A percentile compares a stretch with the other conserved stretches of the same genome.
phyloP scores from a whole-genome alignment of 2,888 invertebrate genomes.

The Drosophila merina region DNA sequence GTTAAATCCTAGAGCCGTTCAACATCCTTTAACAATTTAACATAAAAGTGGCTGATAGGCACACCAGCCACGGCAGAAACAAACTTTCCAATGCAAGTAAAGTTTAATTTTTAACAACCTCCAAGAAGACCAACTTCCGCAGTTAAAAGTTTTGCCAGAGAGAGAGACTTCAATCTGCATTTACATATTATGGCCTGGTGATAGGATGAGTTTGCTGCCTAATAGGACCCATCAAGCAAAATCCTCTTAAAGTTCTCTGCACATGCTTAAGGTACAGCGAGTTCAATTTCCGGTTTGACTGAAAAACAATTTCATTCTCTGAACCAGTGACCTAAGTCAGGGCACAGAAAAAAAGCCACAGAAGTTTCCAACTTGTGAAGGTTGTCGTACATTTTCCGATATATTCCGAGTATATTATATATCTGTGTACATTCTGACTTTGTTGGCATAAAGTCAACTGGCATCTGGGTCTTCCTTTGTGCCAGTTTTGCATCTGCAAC shows the following conservation, averaged over 20 bases:
- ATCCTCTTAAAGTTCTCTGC: conserved; percentile 4
- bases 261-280: conserved; percentile 22
- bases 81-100: conserved; percentile 14
- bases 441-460: conserved; percentile 9
- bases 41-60: not conserved
- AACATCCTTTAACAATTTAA: not conserved
- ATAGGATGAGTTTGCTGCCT: conserved; percentile 19
- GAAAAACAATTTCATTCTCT: conserved; percentile 20
- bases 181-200: not conserved
- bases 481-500: conserved; percentile 17
- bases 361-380: not conserved
- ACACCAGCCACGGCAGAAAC: not conserved
- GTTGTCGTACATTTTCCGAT: conserved; percentile 4
- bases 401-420: not conserved
- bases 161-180: not conserved
- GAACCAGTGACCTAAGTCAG: conserved; percentile 16
- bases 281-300: conserved; percentile 40
- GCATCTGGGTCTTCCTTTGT: conserved; percentile 20
- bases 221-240: conserved; percentile 13
- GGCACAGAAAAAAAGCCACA: conserved; percentile 4
- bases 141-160: not conserved
- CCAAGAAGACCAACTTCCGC: conserved; percentile 10
- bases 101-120: not conserved
- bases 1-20: not conserved
- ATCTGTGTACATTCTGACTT: not conserved